Evolutionary conservation across 2,113 vertebrate species (phyloP).

Genomic region (Sapajus apella): DNA sequence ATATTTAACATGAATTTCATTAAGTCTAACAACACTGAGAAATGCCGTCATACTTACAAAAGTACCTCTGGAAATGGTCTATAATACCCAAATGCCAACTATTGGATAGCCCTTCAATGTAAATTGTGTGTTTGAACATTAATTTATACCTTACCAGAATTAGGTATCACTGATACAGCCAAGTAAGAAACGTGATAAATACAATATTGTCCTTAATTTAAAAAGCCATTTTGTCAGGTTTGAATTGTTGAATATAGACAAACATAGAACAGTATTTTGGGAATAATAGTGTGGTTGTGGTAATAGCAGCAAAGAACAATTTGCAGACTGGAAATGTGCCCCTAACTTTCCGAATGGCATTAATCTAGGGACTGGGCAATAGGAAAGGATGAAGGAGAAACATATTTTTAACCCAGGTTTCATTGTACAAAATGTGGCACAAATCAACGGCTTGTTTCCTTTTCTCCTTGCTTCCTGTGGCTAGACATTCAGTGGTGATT

Average conservation of each 20-base stretch:
- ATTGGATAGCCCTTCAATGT: not conserved
- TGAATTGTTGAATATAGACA: not conserved
- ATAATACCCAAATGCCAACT: not conserved
- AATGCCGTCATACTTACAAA: constrained; percentile 16
- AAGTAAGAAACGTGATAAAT: not conserved
- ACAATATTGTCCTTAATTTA: not conserved
- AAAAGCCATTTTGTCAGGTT: not conserved
- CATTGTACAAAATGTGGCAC: not conserved
- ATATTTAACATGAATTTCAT: constrained; percentile 72
- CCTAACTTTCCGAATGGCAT: not conserved
- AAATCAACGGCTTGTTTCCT: not conserved
- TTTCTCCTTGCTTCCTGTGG: not conserved
- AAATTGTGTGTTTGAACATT: not conserved
- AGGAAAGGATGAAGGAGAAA: not conserved
- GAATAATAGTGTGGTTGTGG: not conserved
- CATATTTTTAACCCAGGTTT: not conserved
- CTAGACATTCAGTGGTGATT: not conserved
- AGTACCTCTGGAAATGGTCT: constrained; percentile 18
- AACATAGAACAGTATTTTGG: not conserved
- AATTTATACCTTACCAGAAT: constrained; percentile 10
- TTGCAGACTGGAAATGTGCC: not conserved
- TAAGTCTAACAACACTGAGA: constrained; percentile 39
- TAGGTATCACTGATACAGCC: not conserved
- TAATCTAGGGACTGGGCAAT: not conserved
- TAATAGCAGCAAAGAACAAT: not conserved